These are phyloP conservation scores for Pogoniulus pusillus DNA, from an alignment of 2,797 vertebrate species.

Conservation along the genomic window DNA sequence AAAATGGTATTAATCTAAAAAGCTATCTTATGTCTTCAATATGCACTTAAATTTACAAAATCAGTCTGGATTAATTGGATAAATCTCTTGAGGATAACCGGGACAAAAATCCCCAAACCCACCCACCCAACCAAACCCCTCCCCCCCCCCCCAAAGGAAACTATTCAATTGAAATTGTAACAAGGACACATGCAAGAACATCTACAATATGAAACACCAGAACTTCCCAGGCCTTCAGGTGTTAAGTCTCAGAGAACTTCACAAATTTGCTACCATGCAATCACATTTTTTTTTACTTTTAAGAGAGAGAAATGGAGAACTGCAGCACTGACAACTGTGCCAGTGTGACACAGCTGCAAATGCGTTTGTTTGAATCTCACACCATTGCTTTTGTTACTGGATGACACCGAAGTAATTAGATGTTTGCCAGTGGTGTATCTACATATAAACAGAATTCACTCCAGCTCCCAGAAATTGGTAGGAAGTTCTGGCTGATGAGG, in stretches of 20 bases:
- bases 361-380: not conserved
- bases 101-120: too few relatives aligned
- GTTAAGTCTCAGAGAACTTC: not conserved
- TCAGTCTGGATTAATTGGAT: not conserved
- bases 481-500: conserved; percentile 9
- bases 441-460: not conserved
- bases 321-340: not conserved
- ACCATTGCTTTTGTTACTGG: not conserved
- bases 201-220: not conserved
- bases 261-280: not conserved
- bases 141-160: too few relatives aligned
- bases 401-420: not conserved
- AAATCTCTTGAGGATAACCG: not conserved
- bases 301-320: not conserved
- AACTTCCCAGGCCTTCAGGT: not conserved
- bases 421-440: not conserved
- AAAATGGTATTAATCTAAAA: not conserved
- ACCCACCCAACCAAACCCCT: too few relatives aligned
- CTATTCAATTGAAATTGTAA: not conserved
- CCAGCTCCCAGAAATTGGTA: conserved; percentile 27
- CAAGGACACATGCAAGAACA: not conserved
- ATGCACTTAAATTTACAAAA: not conserved
- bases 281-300: not conserved
- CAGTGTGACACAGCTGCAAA: not conserved
- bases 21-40: not conserved